A percentile compares a stretch with the other conserved stretches of the same genome.
These are phyloP conservation scores for Porites australiensis DNA, from an alignment of 64 coral and sea anemone genomes.

Conservation along the genomic window DNA sequence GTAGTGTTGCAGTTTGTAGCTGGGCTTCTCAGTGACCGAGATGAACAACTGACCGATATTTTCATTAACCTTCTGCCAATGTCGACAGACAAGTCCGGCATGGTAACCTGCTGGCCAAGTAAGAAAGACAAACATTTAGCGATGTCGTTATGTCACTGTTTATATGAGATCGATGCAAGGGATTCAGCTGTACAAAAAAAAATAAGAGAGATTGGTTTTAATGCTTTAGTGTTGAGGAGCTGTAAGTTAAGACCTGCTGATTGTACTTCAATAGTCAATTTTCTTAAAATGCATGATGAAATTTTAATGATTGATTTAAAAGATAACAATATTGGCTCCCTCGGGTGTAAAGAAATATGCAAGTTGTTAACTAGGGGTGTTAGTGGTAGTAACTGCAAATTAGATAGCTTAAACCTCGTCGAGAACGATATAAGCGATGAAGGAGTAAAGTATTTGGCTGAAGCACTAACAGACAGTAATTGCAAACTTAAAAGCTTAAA, in stretches of 20 bases:
- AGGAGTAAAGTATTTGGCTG: not conserved
- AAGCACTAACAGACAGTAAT: not conserved
- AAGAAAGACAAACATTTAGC: constrained; percentile 4
- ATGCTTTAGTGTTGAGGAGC: not conserved
- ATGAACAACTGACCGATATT: not conserved
- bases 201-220: not conserved
- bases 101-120: not conserved
- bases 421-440: not conserved
- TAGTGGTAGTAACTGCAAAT: not conserved
- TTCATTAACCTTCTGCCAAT: not conserved
- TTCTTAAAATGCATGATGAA: not conserved
- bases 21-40: constrained; percentile 12
- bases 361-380: not conserved
- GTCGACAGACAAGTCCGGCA: not conserved
- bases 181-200: not conserved
- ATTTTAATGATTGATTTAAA: not conserved
- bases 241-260: constrained; percentile 26
- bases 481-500: not conserved
- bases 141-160: too few species aligned
- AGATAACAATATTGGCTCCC: not conserved
- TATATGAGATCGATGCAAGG: too few species aligned
- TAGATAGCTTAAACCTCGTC: too few species aligned
- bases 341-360: not conserved
- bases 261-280: not conserved
- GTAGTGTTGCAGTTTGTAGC: constrained; percentile 56